These are phyloP conservation scores for Sinocyclocheilus anshuiensis DNA, from an alignment of 2,113 vertebrate genomes.

Conservation along the genomic window DNA sequence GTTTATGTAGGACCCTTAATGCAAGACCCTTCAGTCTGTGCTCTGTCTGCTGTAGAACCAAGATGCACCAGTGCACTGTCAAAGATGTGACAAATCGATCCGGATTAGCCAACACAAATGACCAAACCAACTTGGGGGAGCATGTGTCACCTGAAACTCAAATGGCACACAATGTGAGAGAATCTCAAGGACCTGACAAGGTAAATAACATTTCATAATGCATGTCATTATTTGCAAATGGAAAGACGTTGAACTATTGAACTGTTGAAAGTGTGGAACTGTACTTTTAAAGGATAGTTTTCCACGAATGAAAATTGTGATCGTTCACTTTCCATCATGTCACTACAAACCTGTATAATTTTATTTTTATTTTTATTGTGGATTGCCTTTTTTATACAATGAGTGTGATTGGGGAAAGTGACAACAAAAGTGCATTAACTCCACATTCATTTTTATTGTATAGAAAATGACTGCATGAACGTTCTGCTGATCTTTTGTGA, in stretches of 20 bases:
- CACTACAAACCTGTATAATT: neutral
- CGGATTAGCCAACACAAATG: neutral
- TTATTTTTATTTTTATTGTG: no score
- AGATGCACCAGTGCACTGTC: slow-evolving; percentile 8
- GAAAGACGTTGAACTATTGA: neutral
- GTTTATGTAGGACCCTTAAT: slow-evolving; percentile 34
- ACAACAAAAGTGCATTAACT: neutral
- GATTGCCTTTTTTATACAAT: neutral
- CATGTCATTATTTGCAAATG: neutral
- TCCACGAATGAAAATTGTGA: neutral
- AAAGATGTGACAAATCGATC: neutral
- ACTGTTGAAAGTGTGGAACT: neutral
- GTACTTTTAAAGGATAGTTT: neutral
- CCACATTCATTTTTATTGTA: neutral
- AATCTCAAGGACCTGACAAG: slow-evolving; percentile 6
- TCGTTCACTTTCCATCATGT: neutral
- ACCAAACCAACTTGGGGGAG: neutral
- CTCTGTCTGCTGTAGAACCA: slow-evolving; percentile 25
- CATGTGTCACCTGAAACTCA: slow-evolving; percentile 1
- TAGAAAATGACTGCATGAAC: neutral
- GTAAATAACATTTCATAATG: neutral
- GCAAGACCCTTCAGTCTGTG: slow-evolving; percentile 19
- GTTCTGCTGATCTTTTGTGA: neutral
- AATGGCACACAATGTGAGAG: no score
- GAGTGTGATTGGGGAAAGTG: neutral